Percentiles rank a stretch among this genome's conserved stretches.
Evolutionary conservation across 2,113 vertebrate species (phyloP).

Genomic region (Thalassarche chlororhynchos): DNA sequence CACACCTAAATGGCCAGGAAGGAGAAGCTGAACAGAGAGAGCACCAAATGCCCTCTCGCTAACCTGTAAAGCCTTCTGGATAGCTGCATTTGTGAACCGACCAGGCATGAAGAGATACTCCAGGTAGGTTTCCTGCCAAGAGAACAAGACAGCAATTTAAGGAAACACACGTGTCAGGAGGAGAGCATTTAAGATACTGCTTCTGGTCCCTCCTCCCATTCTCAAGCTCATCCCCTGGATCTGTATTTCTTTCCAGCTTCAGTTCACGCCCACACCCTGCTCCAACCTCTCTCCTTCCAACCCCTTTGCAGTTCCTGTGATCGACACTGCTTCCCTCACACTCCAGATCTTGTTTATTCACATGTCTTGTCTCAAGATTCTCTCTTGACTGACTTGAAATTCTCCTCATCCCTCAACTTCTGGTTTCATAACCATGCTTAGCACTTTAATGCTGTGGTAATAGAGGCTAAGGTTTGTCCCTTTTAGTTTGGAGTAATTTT

Average conservation of each 20-base stretch:
- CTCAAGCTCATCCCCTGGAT: not conserved
- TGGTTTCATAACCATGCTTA: not conserved
- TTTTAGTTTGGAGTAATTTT: not conserved
- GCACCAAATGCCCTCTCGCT: not conserved
- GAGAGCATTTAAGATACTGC: not conserved
- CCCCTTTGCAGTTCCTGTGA: not conserved
- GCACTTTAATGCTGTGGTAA: not conserved
- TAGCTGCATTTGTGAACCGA: conserved; percentile 83
- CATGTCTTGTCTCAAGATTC: not conserved
- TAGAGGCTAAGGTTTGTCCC: not conserved
- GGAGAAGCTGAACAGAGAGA: not conserved
- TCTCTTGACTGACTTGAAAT: not conserved
- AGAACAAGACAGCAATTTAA: not conserved
- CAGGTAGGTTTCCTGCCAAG: conserved; percentile 86
- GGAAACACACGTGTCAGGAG: not conserved
- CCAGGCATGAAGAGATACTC: conserved; percentile 87
- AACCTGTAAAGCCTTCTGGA: conserved; percentile 90
- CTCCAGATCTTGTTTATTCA: not conserved
- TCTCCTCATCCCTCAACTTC: not conserved
- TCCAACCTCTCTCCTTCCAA: not conserved
- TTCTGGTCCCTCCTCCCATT: not conserved
- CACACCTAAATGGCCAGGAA: not conserved
- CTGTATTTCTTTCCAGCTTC: not conserved
- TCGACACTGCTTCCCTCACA: not conserved
- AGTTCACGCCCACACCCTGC: not conserved